phyloP scores from a whole-genome alignment of 1,140 invertebrate genomes.

The Listronotus oregonensis region DNA sequence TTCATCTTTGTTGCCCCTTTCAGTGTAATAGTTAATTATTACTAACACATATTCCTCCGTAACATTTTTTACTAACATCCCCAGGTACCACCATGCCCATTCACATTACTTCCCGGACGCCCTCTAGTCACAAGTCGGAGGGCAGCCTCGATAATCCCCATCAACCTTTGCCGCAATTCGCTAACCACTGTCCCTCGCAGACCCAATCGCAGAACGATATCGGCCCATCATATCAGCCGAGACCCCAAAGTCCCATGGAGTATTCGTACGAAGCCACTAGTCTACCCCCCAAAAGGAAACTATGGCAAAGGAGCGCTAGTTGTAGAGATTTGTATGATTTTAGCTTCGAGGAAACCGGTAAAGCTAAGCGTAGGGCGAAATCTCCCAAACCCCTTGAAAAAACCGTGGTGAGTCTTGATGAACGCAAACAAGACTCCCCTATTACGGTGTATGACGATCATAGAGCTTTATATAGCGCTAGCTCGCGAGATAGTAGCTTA shows the following conservation, averaged over 20 bases:
- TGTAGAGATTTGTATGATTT: slow-evolving; percentile 78
- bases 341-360: slow-evolving; percentile 71
- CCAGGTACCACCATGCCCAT: slow-evolving; percentile 41
- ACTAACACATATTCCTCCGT: background rate
- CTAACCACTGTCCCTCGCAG: slow-evolving; percentile 51
- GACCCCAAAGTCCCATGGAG: slow-evolving; percentile 33
- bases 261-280: slow-evolving; percentile 40
- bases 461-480: slow-evolving; percentile 63
- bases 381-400: slow-evolving; percentile 44
- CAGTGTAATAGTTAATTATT: background rate
- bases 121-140: slow-evolving; percentile 54
- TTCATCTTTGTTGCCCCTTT: no score
- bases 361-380: slow-evolving; percentile 61
- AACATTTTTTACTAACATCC: slow-evolving; percentile 27
- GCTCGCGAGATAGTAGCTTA: slow-evolving; percentile 63
- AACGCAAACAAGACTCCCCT: slow-evolving; percentile 70
- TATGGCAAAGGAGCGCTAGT: slow-evolving; percentile 77
- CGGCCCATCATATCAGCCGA: slow-evolving; percentile 12
- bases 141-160: slow-evolving; percentile 45
- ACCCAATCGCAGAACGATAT: slow-evolving; percentile 53
- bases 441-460: slow-evolving; percentile 76
- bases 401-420: slow-evolving; percentile 45
- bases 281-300: slow-evolving; percentile 58
- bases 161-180: slow-evolving; percentile 34
- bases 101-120: slow-evolving; percentile 53